Conservation (phyloP, 2,797 vertebrate species). For the Miopithecus talapoin region DNA sequence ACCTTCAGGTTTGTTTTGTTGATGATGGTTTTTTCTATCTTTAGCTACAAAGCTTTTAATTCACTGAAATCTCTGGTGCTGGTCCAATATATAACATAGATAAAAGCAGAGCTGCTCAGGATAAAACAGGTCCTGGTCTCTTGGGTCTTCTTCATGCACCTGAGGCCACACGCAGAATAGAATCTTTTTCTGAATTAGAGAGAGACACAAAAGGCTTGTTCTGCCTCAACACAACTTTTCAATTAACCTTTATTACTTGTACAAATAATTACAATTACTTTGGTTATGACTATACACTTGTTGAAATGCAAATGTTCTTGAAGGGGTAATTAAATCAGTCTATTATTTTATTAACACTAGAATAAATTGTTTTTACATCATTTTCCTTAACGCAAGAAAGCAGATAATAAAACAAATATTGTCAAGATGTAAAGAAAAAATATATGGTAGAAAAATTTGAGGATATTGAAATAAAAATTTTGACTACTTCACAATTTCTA, state of each 20-base stretch:
- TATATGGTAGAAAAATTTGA: neutral
- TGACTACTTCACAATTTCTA: neutral
- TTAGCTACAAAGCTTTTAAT: neutral
- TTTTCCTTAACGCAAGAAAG: neutral
- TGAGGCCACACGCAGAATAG: neutral
- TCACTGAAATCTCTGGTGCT: neutral
- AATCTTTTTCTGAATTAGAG: neutral
- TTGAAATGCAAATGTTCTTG: neutral
- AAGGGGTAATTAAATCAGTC: slow-evolving; percentile 19
- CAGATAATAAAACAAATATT: neutral
- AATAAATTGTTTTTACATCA: neutral
- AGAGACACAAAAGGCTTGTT: neutral
- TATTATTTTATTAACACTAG: neutral
- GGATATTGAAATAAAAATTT: neutral
- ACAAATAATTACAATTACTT: slow-evolving; percentile 30
- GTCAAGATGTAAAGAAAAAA: neutral
- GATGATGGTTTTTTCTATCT: neutral
- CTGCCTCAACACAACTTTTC: neutral
- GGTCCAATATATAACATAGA: neutral
- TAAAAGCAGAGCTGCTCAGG: neutral
- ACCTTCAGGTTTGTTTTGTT: slow-evolving; percentile 22
- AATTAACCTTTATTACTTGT: neutral
- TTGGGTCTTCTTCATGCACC: neutral
- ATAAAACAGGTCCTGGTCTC: neutral
- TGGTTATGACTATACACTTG: neutral